phyloP scores from a whole-genome alignment of 2,113 vertebrate genomes.

The Excalfactoria chinensis region DNA sequence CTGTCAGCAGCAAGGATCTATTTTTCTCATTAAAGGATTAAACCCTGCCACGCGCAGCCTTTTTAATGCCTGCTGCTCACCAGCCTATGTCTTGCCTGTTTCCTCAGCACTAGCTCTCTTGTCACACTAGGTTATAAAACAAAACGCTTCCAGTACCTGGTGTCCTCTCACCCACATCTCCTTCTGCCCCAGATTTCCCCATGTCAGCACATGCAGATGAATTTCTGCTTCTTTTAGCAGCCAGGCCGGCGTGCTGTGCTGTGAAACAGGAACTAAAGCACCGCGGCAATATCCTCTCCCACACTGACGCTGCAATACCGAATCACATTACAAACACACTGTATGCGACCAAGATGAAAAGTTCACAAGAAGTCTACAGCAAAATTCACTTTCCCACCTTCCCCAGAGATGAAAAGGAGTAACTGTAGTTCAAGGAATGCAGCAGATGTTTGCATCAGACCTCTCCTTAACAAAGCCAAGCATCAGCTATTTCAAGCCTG shows the following conservation, averaged over 20 bases:
- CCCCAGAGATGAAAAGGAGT: background rate
- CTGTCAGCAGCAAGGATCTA: background rate
- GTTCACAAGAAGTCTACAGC: background rate
- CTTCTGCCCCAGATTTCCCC: background rate
- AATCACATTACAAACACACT: background rate
- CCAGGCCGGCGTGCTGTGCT: background rate
- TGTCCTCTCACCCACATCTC: background rate
- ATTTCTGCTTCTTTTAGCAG: background rate
- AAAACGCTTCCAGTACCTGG: background rate
- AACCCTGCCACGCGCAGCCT: background rate
- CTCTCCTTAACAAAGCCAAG: background rate
- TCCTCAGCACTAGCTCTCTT: background rate
- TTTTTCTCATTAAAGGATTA: conserved; percentile 52
- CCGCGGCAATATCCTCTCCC: background rate
- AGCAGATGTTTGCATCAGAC: background rate
- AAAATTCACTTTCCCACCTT: background rate
- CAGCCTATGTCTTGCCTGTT: background rate
- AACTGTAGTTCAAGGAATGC: background rate
- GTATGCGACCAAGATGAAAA: background rate
- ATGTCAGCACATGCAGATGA: background rate
- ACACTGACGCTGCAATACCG: fast-evolving
- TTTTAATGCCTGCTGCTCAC: conserved; percentile 32
- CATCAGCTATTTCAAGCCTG: conserved; percentile 3
- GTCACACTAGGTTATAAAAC: background rate
- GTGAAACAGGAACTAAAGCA: background rate